Evolutionary conservation across 2,113 vertebrate genomes (phyloP).

Genomic region (Sturnus vulgaris): DNA sequence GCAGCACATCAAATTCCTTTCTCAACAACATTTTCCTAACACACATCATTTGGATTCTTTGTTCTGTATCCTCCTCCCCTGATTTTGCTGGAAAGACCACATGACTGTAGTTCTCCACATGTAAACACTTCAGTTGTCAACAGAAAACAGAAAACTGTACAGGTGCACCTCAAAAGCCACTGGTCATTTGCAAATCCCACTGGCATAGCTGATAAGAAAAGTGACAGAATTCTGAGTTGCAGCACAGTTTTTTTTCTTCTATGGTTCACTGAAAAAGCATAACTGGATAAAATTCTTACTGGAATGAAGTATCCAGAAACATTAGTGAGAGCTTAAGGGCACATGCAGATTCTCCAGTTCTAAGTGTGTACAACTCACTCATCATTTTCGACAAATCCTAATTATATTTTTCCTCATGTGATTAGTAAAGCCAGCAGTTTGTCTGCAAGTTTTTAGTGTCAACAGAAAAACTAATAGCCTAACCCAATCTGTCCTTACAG

Average conservation of each 20-base stretch:
- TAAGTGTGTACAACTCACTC: background rate
- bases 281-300: background rate
- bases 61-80: background rate
- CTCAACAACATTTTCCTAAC: background rate
- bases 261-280: background rate
- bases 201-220: background rate
- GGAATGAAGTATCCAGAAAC: background rate
- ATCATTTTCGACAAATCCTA: background rate
- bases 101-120: background rate
- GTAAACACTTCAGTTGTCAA: background rate
- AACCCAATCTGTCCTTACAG: background rate
- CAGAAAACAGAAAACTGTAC: background rate
- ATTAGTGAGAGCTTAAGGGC: background rate
- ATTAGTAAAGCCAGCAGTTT: background rate
- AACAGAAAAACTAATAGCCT: background rate
- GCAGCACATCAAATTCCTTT: background rate
- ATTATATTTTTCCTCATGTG: background rate
- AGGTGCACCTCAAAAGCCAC: background rate
- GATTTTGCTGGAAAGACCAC: background rate
- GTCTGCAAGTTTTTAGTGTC: background rate
- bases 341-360: background rate
- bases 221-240: background rate
- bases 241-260: accelerated
- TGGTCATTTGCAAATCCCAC: background rate
- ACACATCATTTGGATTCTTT: background rate